Conservation (phyloP, 2,797 vertebrate species). For the Eulemur rubriventer region DNA sequence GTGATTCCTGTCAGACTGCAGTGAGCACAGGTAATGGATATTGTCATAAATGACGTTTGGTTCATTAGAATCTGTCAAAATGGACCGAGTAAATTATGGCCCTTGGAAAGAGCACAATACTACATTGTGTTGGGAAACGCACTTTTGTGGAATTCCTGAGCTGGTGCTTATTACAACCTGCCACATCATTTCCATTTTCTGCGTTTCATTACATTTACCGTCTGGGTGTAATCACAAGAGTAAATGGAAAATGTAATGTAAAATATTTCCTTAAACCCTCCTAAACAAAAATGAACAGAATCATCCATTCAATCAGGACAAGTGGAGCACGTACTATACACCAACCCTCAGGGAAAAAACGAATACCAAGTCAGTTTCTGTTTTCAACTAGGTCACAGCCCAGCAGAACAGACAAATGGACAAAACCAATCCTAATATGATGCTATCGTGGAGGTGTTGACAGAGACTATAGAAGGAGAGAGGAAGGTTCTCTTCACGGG, state of each 20-base stretch:
- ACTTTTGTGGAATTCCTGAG: background rate
- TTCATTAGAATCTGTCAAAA: conserved; percentile 46
- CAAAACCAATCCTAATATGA: background rate
- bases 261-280: background rate
- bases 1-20: background rate
- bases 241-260: background rate
- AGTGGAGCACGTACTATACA: background rate
- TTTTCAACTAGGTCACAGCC: background rate
- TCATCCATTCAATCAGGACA: background rate
- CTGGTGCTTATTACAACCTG: conserved; percentile 13
- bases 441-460: background rate
- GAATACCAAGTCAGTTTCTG: background rate
- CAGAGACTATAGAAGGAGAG: background rate
- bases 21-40: conserved; percentile 20
- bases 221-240: conserved; percentile 39
- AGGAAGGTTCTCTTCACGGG: background rate
- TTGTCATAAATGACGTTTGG: conserved; percentile 18
- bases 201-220: conserved; percentile 38
- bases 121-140: background rate
- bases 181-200: conserved; percentile 42
- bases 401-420: background rate
- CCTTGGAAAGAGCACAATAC: conserved; percentile 23
- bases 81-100: background rate
- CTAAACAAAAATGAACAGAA: background rate
- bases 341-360: background rate